These are phyloP conservation scores for Heterotilapia buettikoferi DNA, from an alignment of 2,113 vertebrate genomes.

Conservation along the genomic window DNA sequence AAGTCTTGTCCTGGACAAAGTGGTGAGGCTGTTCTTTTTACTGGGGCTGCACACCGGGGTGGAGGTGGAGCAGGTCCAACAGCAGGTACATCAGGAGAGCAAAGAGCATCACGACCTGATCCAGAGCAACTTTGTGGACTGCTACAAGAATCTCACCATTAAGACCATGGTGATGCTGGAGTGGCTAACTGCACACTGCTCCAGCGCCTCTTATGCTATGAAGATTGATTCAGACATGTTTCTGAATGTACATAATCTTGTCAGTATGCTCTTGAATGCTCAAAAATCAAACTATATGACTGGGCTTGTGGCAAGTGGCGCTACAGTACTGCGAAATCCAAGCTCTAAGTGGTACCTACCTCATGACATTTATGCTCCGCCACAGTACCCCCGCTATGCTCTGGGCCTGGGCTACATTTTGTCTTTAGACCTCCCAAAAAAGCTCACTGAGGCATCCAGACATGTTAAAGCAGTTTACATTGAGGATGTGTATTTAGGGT, in stretches of 20 bases:
- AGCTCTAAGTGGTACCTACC: constrained; percentile 72
- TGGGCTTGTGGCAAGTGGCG: neutral
- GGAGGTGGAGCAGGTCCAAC: neutral
- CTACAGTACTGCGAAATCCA: neutral
- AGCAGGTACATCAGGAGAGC: constrained; percentile 63
- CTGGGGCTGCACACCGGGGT: constrained; percentile 31
- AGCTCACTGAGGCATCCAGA: constrained; percentile 53
- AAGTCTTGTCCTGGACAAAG: constrained; percentile 10
- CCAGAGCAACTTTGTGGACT: constrained; percentile 78
- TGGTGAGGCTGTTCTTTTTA: constrained; percentile 63
- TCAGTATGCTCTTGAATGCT: neutral
- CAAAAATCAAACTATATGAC: constrained; percentile 25
- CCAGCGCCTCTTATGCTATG: constrained; percentile 66
- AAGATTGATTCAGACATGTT: constrained; percentile 77
- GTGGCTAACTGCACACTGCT: constrained; percentile 74
- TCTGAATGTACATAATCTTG: constrained; percentile 64
- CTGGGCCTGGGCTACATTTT: constrained; percentile 72
- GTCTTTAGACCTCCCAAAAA: constrained; percentile 48
- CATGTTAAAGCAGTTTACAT: constrained; percentile 61
- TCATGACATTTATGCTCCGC: neutral
- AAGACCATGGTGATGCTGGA: constrained; percentile 81
- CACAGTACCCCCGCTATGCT: constrained; percentile 57
- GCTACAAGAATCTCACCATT: constrained; percentile 78
- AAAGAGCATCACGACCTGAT: constrained; percentile 63
- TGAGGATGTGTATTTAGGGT: constrained; percentile 69